Percentiles rank a stretch among this genome's conserved stretches.
Evolutionary conservation across 2,113 vertebrate species (phyloP).

Genomic region (Phylloscopus trochilus): DNA sequence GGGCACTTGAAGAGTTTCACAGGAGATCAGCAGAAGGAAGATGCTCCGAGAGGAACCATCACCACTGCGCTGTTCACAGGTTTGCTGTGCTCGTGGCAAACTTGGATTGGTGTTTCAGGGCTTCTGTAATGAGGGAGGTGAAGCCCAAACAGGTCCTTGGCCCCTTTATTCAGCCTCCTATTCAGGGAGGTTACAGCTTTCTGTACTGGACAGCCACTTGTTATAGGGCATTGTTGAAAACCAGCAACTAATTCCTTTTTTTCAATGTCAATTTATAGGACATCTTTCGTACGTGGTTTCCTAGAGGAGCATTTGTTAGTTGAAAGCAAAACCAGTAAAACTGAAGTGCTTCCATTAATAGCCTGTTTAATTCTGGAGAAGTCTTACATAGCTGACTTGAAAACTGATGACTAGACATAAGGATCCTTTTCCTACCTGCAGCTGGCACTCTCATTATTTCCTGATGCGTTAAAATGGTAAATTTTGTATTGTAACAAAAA

Average conservation of each 20-base stretch:
- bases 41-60: not conserved
- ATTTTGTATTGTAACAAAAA: not conserved
- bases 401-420: not conserved
- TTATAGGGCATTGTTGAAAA: not conserved
- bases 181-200: not conserved
- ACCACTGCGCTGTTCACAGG: rapidly evolving
- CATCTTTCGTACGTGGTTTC: not conserved
- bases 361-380: not conserved
- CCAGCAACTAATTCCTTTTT: not conserved
- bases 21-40: not conserved
- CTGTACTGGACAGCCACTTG: not conserved
- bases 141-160: not conserved
- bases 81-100: not conserved
- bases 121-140: not conserved
- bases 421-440: not conserved
- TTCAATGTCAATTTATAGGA: not conserved
- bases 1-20: rapidly evolving
- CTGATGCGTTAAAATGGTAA: not conserved
- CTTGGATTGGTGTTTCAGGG: not conserved
- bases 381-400: not conserved
- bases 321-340: not conserved
- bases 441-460: not conserved
- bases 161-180: not conserved
- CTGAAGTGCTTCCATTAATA: not conserved
- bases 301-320: not conserved